phyloP scores from a whole-genome alignment of 1,140 invertebrate genomes.

The Coboldia fuscipes region DNA sequence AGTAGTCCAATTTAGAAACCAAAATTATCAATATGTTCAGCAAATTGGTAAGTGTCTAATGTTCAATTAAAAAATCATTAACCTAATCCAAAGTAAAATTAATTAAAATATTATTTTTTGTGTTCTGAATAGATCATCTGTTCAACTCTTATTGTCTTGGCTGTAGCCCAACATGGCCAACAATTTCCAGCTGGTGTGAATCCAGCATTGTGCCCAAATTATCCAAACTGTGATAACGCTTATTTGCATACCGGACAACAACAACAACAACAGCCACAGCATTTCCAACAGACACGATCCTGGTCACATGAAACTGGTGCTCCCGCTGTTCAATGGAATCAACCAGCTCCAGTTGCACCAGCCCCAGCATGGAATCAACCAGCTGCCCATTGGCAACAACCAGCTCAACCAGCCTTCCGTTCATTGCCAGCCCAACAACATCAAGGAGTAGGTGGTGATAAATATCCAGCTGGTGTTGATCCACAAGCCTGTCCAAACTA shows the following conservation, averaged over 20 bases:
- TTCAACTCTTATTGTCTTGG: conserved; percentile 8
- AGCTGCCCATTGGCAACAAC: conserved; percentile 9
- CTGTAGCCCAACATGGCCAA: conserved; percentile 16
- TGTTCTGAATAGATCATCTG: not conserved
- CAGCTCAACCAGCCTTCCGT: conserved; percentile 4
- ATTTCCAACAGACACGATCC: too few species aligned
- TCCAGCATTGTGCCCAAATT: conserved; percentile 20
- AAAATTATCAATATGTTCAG: too few species aligned
- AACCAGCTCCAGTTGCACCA: conserved; percentile 9
- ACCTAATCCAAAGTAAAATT: too few species aligned
- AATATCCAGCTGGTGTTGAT: conserved; percentile 22
- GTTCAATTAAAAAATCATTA: too few species aligned
- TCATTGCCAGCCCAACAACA: conserved; percentile 7
- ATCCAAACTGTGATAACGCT: conserved; percentile 22
- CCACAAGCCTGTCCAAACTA: conserved; percentile 23
- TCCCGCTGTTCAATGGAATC: too few species aligned
- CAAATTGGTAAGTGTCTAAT: too few species aligned
- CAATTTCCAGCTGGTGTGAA: conserved; percentile 21
- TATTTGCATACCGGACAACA: conserved; percentile 11
- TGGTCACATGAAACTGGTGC: too few species aligned
- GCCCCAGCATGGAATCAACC: conserved; percentile 6
- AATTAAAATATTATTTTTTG: not conserved
- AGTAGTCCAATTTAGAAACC: too few species aligned
- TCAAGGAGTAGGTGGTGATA: conserved; percentile 12
- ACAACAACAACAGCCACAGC: conserved; percentile 8